These are phyloP conservation scores for Mermis nigrescens DNA, from an alignment of 2,888 invertebrate genomes.

Conservation along the genomic window DNA sequence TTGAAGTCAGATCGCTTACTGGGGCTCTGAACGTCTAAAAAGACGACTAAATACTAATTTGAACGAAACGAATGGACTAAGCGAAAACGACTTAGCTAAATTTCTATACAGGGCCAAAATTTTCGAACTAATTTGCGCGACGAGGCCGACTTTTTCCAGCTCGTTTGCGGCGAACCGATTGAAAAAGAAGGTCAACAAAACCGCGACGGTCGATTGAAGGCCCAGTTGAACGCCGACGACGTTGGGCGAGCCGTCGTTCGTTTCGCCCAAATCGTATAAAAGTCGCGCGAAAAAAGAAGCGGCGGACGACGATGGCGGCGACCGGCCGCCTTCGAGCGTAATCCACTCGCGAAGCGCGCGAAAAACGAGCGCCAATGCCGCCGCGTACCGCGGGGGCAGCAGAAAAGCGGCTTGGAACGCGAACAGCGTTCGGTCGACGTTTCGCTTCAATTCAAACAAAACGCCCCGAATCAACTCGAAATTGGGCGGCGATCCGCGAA, in stretches of 20 bases:
- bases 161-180: conserved; percentile 24
- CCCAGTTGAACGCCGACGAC: neutral
- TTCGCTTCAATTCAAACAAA: conserved; percentile 1
- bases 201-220: neutral
- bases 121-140: neutral
- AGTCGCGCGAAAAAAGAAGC: neutral
- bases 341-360: conserved; percentile 6
- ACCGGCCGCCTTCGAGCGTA: neutral
- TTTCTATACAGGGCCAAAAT: conserved; percentile 5
- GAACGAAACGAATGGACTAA: too few relatives aligned
- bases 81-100: too few relatives aligned
- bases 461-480: conserved; percentile 8
- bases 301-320: neutral
- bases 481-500: conserved; percentile 6
- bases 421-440: conserved; percentile 16
- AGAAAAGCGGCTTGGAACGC: conserved; percentile 1
- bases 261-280: neutral
- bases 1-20: too few relatives aligned
- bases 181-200: conserved; percentile 25
- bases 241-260: too few relatives aligned
- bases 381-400: conserved; percentile 6
- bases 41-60: too few relatives aligned
- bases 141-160: conserved; percentile 17
- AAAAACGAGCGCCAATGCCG: conserved; percentile 1
- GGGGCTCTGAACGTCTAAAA: too few relatives aligned